A percentile compares a stretch with the other conserved stretches of the same genome.
These are phyloP conservation scores for Dasysyrphus tricinctus DNA, from an alignment of 2,888 invertebrate species.

Conservation along the genomic window DNA sequence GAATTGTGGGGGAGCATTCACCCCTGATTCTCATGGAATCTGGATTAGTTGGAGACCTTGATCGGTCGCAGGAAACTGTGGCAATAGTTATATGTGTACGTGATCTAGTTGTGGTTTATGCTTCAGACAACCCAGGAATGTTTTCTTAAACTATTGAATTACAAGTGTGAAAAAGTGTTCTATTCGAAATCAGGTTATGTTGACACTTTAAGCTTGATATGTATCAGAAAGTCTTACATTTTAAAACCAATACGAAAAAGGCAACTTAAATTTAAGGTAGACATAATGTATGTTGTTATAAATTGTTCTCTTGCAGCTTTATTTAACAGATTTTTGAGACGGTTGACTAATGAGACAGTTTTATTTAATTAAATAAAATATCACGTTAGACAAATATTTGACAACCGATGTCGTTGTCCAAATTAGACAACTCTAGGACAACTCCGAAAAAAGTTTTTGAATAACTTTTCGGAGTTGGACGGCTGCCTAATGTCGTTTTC, in stretches of 20 bases:
- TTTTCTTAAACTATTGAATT: slow-evolving; percentile 33
- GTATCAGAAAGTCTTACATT: background rate
- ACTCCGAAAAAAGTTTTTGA: too few species aligned
- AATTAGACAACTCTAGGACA: too few species aligned
- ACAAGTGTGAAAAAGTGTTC: slow-evolving; percentile 10
- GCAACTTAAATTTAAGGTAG: background rate
- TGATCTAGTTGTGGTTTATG: slow-evolving; percentile 63
- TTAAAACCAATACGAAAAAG: background rate
- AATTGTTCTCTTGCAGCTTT: too few species aligned
- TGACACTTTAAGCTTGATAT: slow-evolving; percentile 17
- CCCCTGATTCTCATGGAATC: slow-evolving; percentile 50
- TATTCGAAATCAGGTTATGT: slow-evolving; percentile 27
- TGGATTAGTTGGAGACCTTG: slow-evolving; percentile 64
- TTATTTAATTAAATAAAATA: too few species aligned
- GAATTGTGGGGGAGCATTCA: slow-evolving; percentile 40
- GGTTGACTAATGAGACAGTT: too few species aligned
- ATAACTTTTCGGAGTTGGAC: too few species aligned
- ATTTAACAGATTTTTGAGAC: too few species aligned
- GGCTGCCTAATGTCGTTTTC: too few species aligned
- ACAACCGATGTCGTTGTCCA: too few species aligned
- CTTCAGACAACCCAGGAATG: slow-evolving; percentile 54
- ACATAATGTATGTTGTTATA: background rate
- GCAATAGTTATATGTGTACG: slow-evolving; percentile 29
- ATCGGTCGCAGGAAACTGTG: slow-evolving; percentile 61
- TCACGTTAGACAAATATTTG: too few species aligned